Percentiles rank a stretch among this genome's conserved stretches.
Conservation (phyloP, 2,888 invertebrate species). For the Agrotis clavis region DNA sequence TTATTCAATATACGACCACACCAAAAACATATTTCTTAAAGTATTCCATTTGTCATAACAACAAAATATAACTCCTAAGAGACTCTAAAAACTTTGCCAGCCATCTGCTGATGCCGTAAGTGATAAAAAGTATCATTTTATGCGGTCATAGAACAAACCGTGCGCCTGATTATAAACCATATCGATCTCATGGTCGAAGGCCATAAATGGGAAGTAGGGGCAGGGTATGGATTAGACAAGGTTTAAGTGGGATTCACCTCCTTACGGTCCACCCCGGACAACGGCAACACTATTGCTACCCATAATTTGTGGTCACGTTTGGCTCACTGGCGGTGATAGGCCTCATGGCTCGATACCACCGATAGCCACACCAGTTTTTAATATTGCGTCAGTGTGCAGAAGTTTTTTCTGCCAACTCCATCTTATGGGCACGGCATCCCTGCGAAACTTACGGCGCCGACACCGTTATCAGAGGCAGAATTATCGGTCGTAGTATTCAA, state of each 20-base stretch:
- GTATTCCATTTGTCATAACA: not conserved
- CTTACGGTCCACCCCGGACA: too few relatives aligned
- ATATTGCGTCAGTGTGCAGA: too few relatives aligned
- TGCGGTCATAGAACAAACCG: constrained; percentile 55
- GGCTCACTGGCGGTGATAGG: too few relatives aligned
- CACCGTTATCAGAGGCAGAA: too few relatives aligned
- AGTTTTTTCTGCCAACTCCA: too few relatives aligned
- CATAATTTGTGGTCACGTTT: too few relatives aligned
- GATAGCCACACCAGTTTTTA: too few relatives aligned
- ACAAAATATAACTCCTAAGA: constrained; percentile 24
- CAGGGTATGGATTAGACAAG: constrained; percentile 43
- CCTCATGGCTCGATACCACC: too few relatives aligned
- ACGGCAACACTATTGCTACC: too few relatives aligned
- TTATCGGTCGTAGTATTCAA: too few relatives aligned
- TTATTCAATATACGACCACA: not conserved
- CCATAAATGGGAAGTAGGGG: constrained; percentile 39
- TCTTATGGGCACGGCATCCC: too few relatives aligned
- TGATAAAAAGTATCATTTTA: constrained; percentile 59
- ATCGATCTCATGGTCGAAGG: constrained; percentile 49
- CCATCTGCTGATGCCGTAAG: constrained; percentile 52
- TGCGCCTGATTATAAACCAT: constrained; percentile 59
- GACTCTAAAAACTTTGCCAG: constrained; percentile 36
- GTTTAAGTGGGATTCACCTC: not conserved
- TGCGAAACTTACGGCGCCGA: too few relatives aligned
- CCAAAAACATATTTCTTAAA: not conserved